Evolutionary conservation across 2,113 vertebrate species (phyloP).

Genomic region (Epinephelus cyanopodus): DNA sequence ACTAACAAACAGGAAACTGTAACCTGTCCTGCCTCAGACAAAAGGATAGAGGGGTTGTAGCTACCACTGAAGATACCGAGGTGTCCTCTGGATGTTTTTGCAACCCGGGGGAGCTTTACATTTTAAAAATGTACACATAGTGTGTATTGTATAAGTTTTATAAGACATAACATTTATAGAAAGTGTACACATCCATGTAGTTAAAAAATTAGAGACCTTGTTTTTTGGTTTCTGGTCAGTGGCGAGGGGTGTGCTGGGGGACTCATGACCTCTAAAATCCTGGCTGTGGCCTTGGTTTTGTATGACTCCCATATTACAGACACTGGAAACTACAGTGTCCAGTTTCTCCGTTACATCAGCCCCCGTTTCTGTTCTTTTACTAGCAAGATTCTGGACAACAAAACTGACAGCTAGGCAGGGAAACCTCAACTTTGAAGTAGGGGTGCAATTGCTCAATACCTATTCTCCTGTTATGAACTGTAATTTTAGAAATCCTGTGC

Average conservation of each 20-base stretch:
- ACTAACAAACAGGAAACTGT: background rate
- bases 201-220: background rate
- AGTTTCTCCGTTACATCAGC: constrained; percentile 22
- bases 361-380: constrained; percentile 55
- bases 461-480: background rate
- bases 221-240: background rate
- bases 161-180: background rate
- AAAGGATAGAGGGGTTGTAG: background rate
- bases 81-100: background rate
- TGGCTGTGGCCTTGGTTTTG: constrained; percentile 4
- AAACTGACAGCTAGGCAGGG: background rate
- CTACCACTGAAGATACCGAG: background rate
- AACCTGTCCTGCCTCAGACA: background rate
- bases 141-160: background rate
- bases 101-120: background rate
- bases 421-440: background rate
- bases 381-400: constrained; percentile 7
- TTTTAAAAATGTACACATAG: background rate
- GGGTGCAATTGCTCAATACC: background rate
- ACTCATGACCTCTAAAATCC: constrained; percentile 4
- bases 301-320: background rate
- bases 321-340: background rate
- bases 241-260: background rate
- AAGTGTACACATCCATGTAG: background rate
- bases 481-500: background rate